Evolutionary conservation across 2,888 invertebrate genomes (phyloP).

Genomic region (Noctuana brunneofusca): DNA sequence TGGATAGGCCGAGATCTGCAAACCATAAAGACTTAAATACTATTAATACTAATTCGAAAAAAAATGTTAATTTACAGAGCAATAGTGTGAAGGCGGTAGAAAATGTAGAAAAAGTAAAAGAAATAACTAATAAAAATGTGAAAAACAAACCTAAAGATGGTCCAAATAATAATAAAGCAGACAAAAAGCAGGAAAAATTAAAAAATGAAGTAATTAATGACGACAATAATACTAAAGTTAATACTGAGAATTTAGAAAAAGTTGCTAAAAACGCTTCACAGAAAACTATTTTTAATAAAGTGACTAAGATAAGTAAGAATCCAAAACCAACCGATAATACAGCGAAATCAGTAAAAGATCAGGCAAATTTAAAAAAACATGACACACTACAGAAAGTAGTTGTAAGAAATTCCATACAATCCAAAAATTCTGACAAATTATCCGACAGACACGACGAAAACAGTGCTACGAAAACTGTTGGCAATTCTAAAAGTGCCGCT

Average conservation of each 20-base stretch:
- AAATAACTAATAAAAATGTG: background rate
- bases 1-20: background rate
- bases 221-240: background rate
- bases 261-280: background rate
- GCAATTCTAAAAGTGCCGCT: background rate
- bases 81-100: background rate
- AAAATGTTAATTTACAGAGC: background rate
- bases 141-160: conserved; percentile 4
- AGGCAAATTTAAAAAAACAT: background rate
- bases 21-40: background rate
- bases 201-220: conserved; percentile 5
- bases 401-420: background rate
- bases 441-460: conserved; percentile 1
- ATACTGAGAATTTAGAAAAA: background rate
- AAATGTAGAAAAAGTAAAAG: background rate
- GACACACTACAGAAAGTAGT: conserved; percentile 6
- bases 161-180: conserved; percentile 4
- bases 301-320: background rate
- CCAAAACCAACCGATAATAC: background rate
- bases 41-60: conserved; percentile 2
- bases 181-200: background rate
- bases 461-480: background rate
- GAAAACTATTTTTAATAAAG: background rate
- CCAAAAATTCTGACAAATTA: conserved; percentile 10
- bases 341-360: background rate